These are phyloP conservation scores for Watsonalla binaria DNA, from an alignment of 2,888 invertebrate genomes.

Conservation along the genomic window DNA sequence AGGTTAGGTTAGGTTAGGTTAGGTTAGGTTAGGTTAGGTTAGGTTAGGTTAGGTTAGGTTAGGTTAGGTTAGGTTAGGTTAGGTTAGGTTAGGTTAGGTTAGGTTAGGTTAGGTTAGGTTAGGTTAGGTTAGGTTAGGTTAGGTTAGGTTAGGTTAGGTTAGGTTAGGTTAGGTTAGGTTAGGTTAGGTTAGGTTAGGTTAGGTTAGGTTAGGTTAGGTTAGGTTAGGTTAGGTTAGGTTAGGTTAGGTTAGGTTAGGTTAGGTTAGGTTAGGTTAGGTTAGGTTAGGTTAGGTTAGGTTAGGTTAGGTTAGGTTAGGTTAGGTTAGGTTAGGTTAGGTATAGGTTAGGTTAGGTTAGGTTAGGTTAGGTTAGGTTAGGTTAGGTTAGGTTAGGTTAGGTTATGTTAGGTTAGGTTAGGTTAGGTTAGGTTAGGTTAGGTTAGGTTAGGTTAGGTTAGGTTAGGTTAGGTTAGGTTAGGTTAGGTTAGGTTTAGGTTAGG, in stretches of 20 bases:
- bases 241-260: constrained; percentile 1
- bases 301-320: constrained; percentile 1
- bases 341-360: constrained; percentile 2
- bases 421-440: constrained; percentile 1
- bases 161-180: constrained; percentile 11
- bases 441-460: constrained; percentile 4
- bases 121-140: constrained; percentile 10
- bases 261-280: constrained; percentile 3
- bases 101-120: constrained; percentile 6
- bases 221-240: constrained; percentile 9
- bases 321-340: constrained; percentile 2
- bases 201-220: constrained; percentile 9
- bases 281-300: constrained; percentile 6
- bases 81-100: constrained; percentile 10
- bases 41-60: constrained; percentile 12
- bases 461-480: constrained; percentile 1
- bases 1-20: constrained; percentile 8
- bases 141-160: constrained; percentile 10
- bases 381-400: constrained; percentile 4
- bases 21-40: constrained; percentile 4
- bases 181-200: constrained; percentile 12
- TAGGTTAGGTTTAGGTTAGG: constrained; percentile 1
- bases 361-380: constrained; percentile 2
- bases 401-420: constrained; percentile 6
- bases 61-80: constrained; percentile 4